Evolutionary conservation across 2,113 vertebrate species (phyloP), one percentile per base, ranked within the genome.

Genomic region (Stomatorhinus ivindoensis): DNA sequence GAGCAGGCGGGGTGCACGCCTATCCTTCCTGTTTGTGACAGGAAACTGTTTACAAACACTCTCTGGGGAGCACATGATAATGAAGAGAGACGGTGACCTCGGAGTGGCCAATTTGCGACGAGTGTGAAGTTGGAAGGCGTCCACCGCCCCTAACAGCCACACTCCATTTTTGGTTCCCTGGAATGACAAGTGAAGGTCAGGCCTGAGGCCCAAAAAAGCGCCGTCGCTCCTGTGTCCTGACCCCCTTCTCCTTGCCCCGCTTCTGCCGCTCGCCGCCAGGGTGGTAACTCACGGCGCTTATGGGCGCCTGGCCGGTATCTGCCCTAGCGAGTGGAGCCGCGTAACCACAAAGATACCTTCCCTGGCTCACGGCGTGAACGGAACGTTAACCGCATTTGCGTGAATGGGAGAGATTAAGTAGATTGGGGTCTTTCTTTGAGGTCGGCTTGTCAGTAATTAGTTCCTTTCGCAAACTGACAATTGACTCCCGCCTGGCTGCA

Each of bases 31-130:
- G 89, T 31, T 87, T 89, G 2, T 84, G 82, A 91, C 0, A 0
- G 53, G 87, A 17, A 73, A 88, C 76, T 93, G 87, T 88, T 91
- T 88, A 90, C 61, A 89, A 92, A 91, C 53, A 89, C 91, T 90
- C 87, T 86, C 84, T 86, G 39, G 53, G 91, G 27, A 89, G 4
- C 24, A 88, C 88, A 42, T 48, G 86, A 55, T 80, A 88, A 86
- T 50, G 89, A 92, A 90, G 92, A 94, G 83, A 89, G 91, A 92
- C 19, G 87, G 69, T 87, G 90, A 94, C 89, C 88, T 55, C 86
- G 86, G 53, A 46, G 87, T 0, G 31, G 11, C 82, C 89, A 91
- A 90, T 92, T 15, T 91, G 19, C 90, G 51, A 0, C 0, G 65
- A 92, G 19, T 46, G 50, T 88, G 53, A 91, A 46, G 51, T 90